Base-by-base conservation (phyloP, 2,888 invertebrate species). In the Drosophila anceps region DNA sequence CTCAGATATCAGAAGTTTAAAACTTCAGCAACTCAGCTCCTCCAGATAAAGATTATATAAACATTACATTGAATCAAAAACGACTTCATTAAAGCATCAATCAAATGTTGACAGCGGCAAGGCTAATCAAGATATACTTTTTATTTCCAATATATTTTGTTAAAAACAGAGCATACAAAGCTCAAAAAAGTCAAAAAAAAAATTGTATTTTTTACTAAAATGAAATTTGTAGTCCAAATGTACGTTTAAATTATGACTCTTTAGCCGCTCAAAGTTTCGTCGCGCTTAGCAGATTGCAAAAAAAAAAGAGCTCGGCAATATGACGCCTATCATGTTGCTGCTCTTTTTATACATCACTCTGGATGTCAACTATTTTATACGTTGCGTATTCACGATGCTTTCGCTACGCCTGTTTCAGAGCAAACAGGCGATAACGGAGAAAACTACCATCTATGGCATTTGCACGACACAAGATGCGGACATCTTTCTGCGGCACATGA, bases 401-500 rank as follows among this genome's bases (percentile, higher is more conserved):
- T 96, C 96, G 0, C 94, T 96, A 18, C 94, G 95, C 81, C 84
- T 96, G 39, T 96, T 96, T 73, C 94, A 95, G 90, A 95, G 95
- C 90, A 96, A 95, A 91, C 94, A 94, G 79, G 95, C 95, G 80
- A 92, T 96, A 62, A 95, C 95, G 77, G 96, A 96, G 41, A 94
- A 94, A 0, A 95, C 96, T 0, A 94, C 95, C 57, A 95, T 96
- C 92, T 96, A 96, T 85, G 96, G 96, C 18, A 94, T 97, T 54
- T 97, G 97, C 85, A 95, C 96, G 9, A 96, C 97, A 0, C 96
- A 96, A 91, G 98, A 98, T 92, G 95, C 97, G 60, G 98, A 98
- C 90, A 95, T 97, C 71, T 95, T 97, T 90, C 93, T 97, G 10
- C 94, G 95, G n/a, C 98, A 98, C 92, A 98, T 98, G 98, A 98